Base-by-base conservation (phyloP, 2,888 invertebrate genomes). In the Pterostichus madidus region DNA sequence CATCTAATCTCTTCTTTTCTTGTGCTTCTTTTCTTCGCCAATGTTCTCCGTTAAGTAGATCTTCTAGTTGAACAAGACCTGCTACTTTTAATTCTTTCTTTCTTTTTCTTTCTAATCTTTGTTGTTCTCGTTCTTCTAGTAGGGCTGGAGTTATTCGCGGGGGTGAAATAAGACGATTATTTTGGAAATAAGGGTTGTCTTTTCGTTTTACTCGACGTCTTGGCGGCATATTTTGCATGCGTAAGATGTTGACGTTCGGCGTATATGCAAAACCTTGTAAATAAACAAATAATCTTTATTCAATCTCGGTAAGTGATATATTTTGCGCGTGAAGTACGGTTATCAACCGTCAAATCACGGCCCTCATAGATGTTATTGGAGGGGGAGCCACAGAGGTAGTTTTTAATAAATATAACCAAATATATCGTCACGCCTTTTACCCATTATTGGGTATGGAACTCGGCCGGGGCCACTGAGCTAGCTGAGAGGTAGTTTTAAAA, bases 11-110 rank as follows among this genome's bases (percentile, higher is more conserved):
- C 46, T 85, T 85, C 15, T 85, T 84, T 64, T 86, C 85, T 84
- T 87, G 85, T 31, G 87, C 87, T 46, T 87, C 86, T 80, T 88
- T 88, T 73, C 86, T 87, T 84, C 85, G 86, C 85, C 88, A 89
- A 86, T 93, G 93, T 32, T 91, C 92, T 0, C 94, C 93, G 0
- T 91, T 91, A 17, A 93, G 88, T 39, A 94, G 87, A 86, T 94
- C 93, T 87, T 92, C 91, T 46, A 93, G 86, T 5, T 89, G 87
- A 0, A 93, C 92, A 61, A 92, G 88, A 1, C 93, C 92, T 88
- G 86, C 86, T 13, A 86, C 84, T 59, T 86, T 85, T 4, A 83
- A 84, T 15, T 85, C 89, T 84, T 90, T 91, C 73, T 89, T 89
- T 71, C 86, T 88, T 86, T 73, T 89, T 83, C 5, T 88, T 88